Evolutionary conservation across 35 echinoderm and acorn worm genomes (phyloP).

Genomic region (Ophiothrix spiculata): DNA sequence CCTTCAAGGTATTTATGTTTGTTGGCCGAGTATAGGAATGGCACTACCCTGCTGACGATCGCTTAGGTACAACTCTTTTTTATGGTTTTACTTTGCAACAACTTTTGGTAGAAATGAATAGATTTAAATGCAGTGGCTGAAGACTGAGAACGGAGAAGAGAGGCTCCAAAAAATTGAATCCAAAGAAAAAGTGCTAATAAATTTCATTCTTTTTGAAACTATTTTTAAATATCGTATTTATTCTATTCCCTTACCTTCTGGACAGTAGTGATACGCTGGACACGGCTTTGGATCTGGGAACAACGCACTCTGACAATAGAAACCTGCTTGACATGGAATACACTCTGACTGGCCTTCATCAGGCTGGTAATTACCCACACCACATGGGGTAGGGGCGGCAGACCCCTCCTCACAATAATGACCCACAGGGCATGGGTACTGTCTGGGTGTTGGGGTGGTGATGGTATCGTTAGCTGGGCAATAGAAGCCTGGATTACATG

Average conservation of each 20-base stretch:
- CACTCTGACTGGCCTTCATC: constrained; percentile 61
- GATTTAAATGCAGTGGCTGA: too few species aligned
- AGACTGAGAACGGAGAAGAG: too few species aligned
- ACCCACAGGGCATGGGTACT: constrained; percentile 71
- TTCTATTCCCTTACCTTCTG: constrained; percentile 84
- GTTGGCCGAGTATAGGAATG: too few species aligned
- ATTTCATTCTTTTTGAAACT: too few species aligned
- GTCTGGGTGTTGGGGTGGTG: constrained; percentile 57
- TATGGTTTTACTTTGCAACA: too few species aligned
- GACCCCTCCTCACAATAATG: constrained; percentile 85
- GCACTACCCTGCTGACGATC: too few species aligned
- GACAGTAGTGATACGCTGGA: constrained; percentile 88
- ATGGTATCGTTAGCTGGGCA: constrained; percentile 86
- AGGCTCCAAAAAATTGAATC: too few species aligned
- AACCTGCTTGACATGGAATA: constrained; percentile 90
- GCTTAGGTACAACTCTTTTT: too few species aligned
- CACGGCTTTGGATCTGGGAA: constrained; percentile 91
- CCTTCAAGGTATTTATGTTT: too few species aligned
- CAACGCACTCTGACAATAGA: constrained; percentile 91
- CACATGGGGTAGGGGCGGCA: constrained; percentile 63
- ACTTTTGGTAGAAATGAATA: too few species aligned
- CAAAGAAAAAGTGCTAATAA: too few species aligned
- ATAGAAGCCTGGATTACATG: constrained; percentile 78
- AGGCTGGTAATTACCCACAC: constrained; percentile 91
- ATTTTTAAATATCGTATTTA: too few species aligned